phyloP scores from a whole-genome alignment of 2,888 invertebrate genomes.

The Drosophila pegasa region DNA sequence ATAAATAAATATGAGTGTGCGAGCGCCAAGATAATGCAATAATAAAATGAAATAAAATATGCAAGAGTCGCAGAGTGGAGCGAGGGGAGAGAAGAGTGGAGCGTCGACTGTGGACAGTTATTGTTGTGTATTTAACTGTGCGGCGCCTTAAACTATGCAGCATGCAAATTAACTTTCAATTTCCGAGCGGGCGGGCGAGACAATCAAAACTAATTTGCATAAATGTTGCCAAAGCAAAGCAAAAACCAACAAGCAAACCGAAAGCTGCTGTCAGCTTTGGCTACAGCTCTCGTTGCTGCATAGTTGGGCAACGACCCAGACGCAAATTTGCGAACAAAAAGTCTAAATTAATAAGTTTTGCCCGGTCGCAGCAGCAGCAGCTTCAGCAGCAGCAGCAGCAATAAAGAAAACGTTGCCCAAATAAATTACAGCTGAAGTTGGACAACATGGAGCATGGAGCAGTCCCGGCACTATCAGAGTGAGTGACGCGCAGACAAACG shows the following conservation, averaged over 20 bases:
- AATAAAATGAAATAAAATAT: constrained; percentile 61
- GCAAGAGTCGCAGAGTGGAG: constrained; percentile 31
- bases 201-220: constrained; percentile 81
- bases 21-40: constrained; percentile 69
- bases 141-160: constrained; percentile 67
- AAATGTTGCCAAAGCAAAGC: constrained; percentile 74
- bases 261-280: constrained; percentile 45
- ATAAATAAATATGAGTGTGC: constrained; percentile 56
- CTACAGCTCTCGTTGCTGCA: constrained; percentile 22
- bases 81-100: constrained; percentile 16
- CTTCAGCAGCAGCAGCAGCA: constrained; percentile 38
- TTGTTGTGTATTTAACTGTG: constrained; percentile 77
- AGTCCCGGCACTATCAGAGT: constrained; percentile 12
- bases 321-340: constrained; percentile 80
- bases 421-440: constrained; percentile 67
- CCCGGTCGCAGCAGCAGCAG: constrained; percentile 46
- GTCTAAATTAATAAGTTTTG: constrained; percentile 80
- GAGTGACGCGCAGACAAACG: constrained; percentile 52
- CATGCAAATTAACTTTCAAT: constrained; percentile 82
- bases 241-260: constrained; percentile 43
- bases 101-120: constrained; percentile 46
- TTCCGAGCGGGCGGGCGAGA: constrained; percentile 55
- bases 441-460: constrained; percentile 16
- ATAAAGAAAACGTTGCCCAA: constrained; percentile 72
- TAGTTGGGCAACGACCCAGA: constrained; percentile 78